Conservation (phyloP, 2,113 vertebrate genomes). For the Trachemys scripta region DNA sequence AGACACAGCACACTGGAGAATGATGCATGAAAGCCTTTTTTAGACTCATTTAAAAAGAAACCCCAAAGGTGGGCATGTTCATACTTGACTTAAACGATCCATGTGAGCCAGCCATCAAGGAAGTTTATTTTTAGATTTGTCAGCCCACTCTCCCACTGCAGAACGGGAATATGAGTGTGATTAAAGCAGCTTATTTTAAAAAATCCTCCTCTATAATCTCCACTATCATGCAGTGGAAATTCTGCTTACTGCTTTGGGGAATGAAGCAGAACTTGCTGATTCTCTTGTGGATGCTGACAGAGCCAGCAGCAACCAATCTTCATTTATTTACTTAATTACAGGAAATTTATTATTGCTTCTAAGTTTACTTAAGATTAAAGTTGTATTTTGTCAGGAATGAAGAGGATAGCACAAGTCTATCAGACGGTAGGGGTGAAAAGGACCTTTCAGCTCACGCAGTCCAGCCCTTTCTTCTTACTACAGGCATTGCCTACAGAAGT, state of each 20-base stretch:
- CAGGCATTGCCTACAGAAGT: not conserved
- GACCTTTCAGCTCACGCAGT: not conserved
- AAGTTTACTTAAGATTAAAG: not conserved
- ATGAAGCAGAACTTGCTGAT: conserved; percentile 14
- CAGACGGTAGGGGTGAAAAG: not conserved
- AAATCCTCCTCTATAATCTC: conserved; percentile 19
- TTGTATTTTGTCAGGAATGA: not conserved
- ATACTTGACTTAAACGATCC: not conserved
- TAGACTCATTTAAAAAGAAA: conserved; percentile 12
- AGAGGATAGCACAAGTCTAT: fast-evolving
- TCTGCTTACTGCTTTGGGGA: not conserved
- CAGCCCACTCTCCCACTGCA: conserved; percentile 32
- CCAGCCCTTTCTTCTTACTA: not conserved
- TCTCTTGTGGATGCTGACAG: not conserved
- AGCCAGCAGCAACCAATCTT: not conserved
- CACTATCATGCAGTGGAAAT: not conserved
- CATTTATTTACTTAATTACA: not conserved
- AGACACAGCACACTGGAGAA: not conserved
- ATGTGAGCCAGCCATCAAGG: conserved; percentile 6
- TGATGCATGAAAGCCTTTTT: not conserved
- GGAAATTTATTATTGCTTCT: not conserved
- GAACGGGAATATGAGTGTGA: not conserved
- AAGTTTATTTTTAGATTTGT: conserved; percentile 45
- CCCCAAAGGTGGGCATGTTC: not conserved
- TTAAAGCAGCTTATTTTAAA: conserved; percentile 18